Conservation (phyloP, 1,140 invertebrate species). For the Drosophila sturtevanti region DNA sequence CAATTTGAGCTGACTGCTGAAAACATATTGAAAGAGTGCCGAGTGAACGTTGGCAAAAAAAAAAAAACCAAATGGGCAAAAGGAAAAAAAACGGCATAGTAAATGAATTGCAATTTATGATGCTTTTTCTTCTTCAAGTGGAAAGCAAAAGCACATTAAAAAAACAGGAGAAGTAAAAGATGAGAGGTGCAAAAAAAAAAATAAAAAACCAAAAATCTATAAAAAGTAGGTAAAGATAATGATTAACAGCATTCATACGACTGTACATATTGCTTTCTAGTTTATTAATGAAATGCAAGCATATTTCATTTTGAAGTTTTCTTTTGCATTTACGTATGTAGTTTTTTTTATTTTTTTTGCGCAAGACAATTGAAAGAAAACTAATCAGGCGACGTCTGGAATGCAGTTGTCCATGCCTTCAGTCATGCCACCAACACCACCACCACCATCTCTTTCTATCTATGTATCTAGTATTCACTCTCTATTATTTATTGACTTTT, state of each 20-base stretch:
- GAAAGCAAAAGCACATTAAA: constrained; percentile 22
- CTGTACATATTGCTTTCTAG: not conserved
- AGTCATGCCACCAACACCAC: constrained; percentile 22
- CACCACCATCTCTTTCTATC: not conserved
- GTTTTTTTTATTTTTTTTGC: constrained; percentile 38
- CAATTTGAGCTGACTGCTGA: constrained; percentile 60
- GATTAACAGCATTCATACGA: too few relatives aligned
- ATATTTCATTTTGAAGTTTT: not conserved
- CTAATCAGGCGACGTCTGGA: constrained; percentile 51
- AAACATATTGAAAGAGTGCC: constrained; percentile 50
- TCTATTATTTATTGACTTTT: constrained; percentile 75
- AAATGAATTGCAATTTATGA: constrained; percentile 72
- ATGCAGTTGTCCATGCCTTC: constrained; percentile 62
- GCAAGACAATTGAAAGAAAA: constrained; percentile 66
- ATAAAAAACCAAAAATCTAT: constrained; percentile 14
- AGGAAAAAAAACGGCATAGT: constrained; percentile 40
- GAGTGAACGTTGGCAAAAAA: constrained; percentile 16
- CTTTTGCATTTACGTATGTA: constrained; percentile 24
- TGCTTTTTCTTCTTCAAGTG: constrained; percentile 44
- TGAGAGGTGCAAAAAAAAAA: constrained; percentile 4
- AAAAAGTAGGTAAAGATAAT: constrained; percentile 7
- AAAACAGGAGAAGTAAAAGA: too few relatives aligned
- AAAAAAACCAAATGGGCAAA: constrained; percentile 39
- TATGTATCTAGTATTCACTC: not conserved
- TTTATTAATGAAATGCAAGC: not conserved